Evolutionary conservation across 2,888 invertebrate species (phyloP), one percentile per base, ranked within the genome.

Genomic region (Drosophila monieri): DNA sequence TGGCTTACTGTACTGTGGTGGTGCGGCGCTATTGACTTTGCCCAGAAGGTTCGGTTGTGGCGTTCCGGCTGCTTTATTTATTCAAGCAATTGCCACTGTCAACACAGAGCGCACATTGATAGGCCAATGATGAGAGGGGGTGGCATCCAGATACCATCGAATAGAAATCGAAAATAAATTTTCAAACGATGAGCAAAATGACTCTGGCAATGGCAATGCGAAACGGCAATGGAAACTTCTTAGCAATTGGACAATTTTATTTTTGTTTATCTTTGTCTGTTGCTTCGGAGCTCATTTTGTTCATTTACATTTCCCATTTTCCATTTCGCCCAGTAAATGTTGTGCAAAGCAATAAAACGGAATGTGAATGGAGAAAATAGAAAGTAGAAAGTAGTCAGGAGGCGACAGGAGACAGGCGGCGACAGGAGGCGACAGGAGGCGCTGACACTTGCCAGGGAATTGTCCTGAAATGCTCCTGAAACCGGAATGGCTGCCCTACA

Each of bases 31-130:
- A 58, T 66, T 67, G 66, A 66, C 65, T 67, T 66, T 66, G 51
- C 66, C 66, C 67, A 52, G 58, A 52, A 49, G 66, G 32, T 37
- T 62, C 25, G 12, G 46, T 18, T 21, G 41, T 53, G 49, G 54
- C 54, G 54, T 51, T 67, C 37, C 15, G 53, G 46, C 37, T 62
- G 58, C 65, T 66, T 78, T 79, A 79, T 80, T 79, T 79, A 80
- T 79, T 79, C 61, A 80, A 79, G 78, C 80, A 79, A 79, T 79
- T 79, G 79, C 60, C 75, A 77, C 73, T 79, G 79, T 79, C 79
- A 79, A 79, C 77, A 77, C 65, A 56, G n/a, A 48, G 44, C 49
- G 57, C 55, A 54, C 69, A 58, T 70, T 71, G 76, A 68, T 73
- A 61, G 61, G 58, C 59, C 76, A 74, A 67, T 77, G 76, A 76